phyloP scores from a whole-genome alignment of 1,140 invertebrate species.

The Paraescarpia echinospica region DNA sequence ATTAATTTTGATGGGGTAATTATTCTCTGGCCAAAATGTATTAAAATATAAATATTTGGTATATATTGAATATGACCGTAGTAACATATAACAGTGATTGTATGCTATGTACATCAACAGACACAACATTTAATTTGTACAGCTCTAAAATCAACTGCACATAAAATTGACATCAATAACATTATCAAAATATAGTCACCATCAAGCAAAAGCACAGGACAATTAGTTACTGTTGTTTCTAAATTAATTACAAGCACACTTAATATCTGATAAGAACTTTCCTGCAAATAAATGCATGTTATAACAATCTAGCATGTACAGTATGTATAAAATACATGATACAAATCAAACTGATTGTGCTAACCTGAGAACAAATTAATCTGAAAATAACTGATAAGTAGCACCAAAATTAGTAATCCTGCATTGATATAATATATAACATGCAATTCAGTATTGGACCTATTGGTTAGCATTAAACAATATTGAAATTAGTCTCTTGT shows the following conservation, averaged over 20 bases:
- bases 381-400: background rate
- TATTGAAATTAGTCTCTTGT: background rate
- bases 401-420: background rate
- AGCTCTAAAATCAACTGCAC: background rate
- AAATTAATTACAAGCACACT: background rate
- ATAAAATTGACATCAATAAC: background rate
- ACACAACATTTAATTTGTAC: background rate
- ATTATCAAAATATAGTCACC: background rate
- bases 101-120: background rate
- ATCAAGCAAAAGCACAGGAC: background rate
- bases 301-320: background rate
- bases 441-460: background rate
- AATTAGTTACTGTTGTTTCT: background rate
- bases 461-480: background rate
- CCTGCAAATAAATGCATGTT: background rate
- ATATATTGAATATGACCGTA: background rate
- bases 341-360: background rate
- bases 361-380: background rate
- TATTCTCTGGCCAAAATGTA: background rate
- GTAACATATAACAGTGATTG: background rate
- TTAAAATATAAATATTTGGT: background rate
- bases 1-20: background rate
- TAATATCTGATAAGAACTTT: background rate
- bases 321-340: background rate
- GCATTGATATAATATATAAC: background rate